Evolutionary conservation across 2,113 vertebrate genomes (phyloP).

Genomic region (Phaethon lepturus): DNA sequence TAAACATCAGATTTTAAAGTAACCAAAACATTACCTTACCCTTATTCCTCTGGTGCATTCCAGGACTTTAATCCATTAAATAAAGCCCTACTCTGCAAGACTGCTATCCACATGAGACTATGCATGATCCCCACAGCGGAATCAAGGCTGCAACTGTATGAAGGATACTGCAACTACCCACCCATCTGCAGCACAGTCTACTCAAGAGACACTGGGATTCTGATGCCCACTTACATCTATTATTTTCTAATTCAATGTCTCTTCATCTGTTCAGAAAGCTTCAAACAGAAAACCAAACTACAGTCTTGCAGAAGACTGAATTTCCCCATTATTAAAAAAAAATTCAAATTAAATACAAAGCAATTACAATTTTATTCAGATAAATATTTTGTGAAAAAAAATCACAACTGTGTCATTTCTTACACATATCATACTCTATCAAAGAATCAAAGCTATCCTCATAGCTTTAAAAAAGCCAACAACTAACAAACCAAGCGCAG

Average conservation of each 20-base stretch:
- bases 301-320: background rate
- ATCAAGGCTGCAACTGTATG: background rate
- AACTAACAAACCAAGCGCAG: background rate
- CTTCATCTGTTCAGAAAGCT: background rate
- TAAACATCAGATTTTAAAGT: background rate
- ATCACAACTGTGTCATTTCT: background rate
- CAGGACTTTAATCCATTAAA: background rate
- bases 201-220: background rate
- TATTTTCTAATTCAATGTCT: background rate
- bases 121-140: fast-evolving
- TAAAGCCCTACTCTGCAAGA: background rate
- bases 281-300: background rate
- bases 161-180: background rate
- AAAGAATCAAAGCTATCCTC: no score
- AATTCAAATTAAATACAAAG: background rate
- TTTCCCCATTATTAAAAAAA: background rate
- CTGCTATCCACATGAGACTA: background rate
- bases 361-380: background rate
- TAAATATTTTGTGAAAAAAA: background rate
- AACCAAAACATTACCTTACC: background rate
- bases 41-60: background rate
- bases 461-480: background rate
- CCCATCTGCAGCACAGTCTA: background rate
- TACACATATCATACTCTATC: no score
- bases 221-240: background rate